A percentile compares a stretch with the other conserved stretches of the same genome.
Conservation (phyloP, 2,113 vertebrate species). For the Telmatochromis bifrenatus region DNA sequence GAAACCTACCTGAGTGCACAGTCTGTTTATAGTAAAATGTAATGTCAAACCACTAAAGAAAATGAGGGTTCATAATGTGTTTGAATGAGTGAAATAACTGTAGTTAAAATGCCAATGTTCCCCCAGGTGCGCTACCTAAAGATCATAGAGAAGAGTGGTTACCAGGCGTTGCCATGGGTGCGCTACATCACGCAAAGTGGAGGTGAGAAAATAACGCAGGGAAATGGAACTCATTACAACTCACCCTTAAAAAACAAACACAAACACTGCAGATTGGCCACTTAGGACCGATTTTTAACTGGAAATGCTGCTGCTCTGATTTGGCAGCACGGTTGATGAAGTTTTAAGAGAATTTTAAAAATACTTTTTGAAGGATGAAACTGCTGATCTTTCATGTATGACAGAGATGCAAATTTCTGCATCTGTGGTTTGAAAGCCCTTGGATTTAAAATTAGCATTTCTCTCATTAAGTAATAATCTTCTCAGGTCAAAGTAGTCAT, state of each 20-base stretch:
- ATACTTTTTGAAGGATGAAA: background rate
- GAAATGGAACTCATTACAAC: background rate
- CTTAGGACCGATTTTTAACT: background rate
- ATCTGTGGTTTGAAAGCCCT: background rate
- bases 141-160: slow-evolving; percentile 81
- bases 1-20: background rate
- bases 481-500: background rate
- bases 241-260: background rate
- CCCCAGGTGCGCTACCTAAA: slow-evolving; percentile 78
- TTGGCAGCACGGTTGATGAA: background rate
- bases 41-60: background rate
- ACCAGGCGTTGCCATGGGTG: slow-evolving; percentile 79
- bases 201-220: slow-evolving; percentile 59
- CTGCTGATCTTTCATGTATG: rapidly evolving
- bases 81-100: background rate
- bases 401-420: background rate
- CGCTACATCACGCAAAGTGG: slow-evolving; percentile 81
- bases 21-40: background rate
- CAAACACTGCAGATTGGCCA: background rate
- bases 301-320: background rate
- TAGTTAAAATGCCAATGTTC: background rate
- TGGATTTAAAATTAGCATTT: background rate
- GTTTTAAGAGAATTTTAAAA: background rate
- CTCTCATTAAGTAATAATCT: background rate
- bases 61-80: background rate